Percentiles rank a stretch among this genome's conserved stretches.
Conservation (phyloP, 2,888 invertebrate genomes). For the Horisme vitalbata region DNA sequence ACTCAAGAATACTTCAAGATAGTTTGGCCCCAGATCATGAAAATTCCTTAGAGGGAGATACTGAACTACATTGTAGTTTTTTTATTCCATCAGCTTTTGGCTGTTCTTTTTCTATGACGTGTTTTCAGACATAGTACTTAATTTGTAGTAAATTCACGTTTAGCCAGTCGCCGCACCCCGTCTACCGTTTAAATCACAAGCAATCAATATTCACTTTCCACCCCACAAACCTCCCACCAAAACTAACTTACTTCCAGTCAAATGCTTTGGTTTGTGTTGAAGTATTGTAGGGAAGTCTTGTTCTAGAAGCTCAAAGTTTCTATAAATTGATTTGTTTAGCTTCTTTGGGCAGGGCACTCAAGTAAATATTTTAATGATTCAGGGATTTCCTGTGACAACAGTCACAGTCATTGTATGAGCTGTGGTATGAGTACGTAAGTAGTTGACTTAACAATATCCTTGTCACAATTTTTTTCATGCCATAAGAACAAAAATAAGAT, state of each 20-base stretch:
- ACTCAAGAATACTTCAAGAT: too few species aligned
- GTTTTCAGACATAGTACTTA: background rate
- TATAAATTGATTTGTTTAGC: slow-evolving; percentile 10
- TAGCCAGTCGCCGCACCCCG: slow-evolving; percentile 23
- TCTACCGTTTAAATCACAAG: slow-evolving; percentile 16
- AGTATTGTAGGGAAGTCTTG: too few species aligned
- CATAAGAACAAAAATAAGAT: background rate
- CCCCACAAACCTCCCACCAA: slow-evolving; percentile 1
- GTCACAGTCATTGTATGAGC: slow-evolving; percentile 10
- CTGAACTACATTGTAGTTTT: too few species aligned
- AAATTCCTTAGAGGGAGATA: too few species aligned
- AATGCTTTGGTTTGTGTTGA: slow-evolving; percentile 3
- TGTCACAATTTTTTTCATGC: background rate
- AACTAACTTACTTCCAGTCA: background rate
- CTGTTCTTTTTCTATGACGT: too few species aligned
- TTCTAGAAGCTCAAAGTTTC: too few species aligned
- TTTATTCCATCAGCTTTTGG: too few species aligned
- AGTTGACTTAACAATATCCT: too few species aligned
- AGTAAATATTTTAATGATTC: slow-evolving; percentile 16
- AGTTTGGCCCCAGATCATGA: too few species aligned
- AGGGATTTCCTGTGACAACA: slow-evolving; percentile 23
- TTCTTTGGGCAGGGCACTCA: too few species aligned
- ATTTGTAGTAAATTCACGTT: slow-evolving; percentile 17
- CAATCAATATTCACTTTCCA: slow-evolving; percentile 25
- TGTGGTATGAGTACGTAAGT: too few species aligned